Conservation (phyloP, 92 coral and sea anemone species). For the Pocillopora grandis region DNA sequence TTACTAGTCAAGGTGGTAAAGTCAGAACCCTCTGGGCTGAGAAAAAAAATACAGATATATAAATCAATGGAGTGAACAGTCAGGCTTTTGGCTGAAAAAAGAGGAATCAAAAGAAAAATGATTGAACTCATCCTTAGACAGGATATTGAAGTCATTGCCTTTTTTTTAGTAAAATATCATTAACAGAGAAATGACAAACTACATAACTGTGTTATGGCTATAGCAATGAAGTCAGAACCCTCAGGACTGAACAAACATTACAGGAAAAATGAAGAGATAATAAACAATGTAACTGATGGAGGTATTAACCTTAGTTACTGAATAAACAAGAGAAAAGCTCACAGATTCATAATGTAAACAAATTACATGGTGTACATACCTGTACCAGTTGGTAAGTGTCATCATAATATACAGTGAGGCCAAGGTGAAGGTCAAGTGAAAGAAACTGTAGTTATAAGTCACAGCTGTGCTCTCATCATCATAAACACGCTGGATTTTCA, state of each 20-base stretch:
- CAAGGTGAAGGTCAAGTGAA: conserved; percentile 92
- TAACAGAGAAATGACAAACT: conserved; percentile 66
- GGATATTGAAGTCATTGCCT: too few species aligned
- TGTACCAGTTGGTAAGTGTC: conserved; percentile 99
- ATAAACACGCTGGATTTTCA: conserved; percentile 78
- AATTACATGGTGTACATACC: conserved; percentile 53
- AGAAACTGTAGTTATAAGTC: conserved; percentile 93
- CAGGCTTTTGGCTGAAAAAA: too few species aligned
- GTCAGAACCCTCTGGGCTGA: conserved; percentile 64
- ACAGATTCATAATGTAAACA: too few species aligned
- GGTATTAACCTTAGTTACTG: too few species aligned
- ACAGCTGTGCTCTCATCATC: conserved; percentile 86
- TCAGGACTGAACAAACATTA: conserved; percentile 28
- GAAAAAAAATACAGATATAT: too few species aligned
- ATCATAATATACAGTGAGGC: conserved; percentile 99
- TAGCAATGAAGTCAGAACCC: conserved; percentile 83
- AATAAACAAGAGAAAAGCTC: too few species aligned
- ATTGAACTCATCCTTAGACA: too few species aligned
- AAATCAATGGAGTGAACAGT: too few species aligned
- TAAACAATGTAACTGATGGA: neutral
- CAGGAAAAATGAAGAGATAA: neutral
- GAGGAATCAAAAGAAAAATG: too few species aligned
- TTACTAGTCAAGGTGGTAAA: conserved; percentile 91
- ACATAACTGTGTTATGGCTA: conserved; percentile 96
- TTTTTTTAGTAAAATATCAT: too few species aligned